A percentile compares a stretch with the other conserved stretches of the same genome.
Conservation (phyloP, 2,797 vertebrate genomes). For the Zenarchopterus dispar region DNA sequence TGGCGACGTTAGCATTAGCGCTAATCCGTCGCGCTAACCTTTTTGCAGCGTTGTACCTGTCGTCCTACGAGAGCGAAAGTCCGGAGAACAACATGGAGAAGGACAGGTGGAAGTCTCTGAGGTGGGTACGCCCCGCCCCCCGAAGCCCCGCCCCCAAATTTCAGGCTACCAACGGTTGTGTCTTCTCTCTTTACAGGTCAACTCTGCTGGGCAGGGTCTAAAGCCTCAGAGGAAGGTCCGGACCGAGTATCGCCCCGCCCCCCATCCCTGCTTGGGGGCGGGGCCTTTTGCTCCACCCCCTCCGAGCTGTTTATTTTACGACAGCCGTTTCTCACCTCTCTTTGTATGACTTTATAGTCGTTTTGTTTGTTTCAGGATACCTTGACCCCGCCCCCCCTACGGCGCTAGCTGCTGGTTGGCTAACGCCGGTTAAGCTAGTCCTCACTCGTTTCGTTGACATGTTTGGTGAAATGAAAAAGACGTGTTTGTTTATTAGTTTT, state of each 20-base stretch:
- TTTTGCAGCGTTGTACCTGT: slow-evolving; percentile 88
- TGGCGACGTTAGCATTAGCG: no score
- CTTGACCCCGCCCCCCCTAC: no score
- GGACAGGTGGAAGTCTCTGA: slow-evolving; percentile 95
- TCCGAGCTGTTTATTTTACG: slow-evolving; percentile 76
- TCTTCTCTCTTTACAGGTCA: slow-evolving; percentile 80
- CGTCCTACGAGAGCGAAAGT: slow-evolving; percentile 94
- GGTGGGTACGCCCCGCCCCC: slow-evolving; percentile 75
- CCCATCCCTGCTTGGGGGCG: slow-evolving; percentile 68
- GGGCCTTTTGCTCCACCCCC: slow-evolving; percentile 29
- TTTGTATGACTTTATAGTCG: slow-evolving; percentile 75
- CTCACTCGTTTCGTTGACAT: no score
- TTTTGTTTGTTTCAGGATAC: no score
- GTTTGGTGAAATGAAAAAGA: no score
- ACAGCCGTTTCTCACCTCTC: slow-evolving; percentile 70
- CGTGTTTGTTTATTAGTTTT: no score
- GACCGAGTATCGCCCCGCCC: slow-evolving; percentile 66
- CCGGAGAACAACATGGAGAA: slow-evolving; percentile 96
- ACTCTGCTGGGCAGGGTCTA: slow-evolving; percentile 87
- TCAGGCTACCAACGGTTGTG: no score
- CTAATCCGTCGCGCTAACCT: no score
- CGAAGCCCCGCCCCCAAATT: neutral
- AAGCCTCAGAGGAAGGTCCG: slow-evolving; percentile 25
- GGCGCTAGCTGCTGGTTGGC: slow-evolving; percentile 91
- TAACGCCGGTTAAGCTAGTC: no score